Percentiles rank a stretch among this genome's conserved stretches.
Evolutionary conservation across 2,888 invertebrate genomes (phyloP).

Genomic region (Arctia plantaginis): DNA sequence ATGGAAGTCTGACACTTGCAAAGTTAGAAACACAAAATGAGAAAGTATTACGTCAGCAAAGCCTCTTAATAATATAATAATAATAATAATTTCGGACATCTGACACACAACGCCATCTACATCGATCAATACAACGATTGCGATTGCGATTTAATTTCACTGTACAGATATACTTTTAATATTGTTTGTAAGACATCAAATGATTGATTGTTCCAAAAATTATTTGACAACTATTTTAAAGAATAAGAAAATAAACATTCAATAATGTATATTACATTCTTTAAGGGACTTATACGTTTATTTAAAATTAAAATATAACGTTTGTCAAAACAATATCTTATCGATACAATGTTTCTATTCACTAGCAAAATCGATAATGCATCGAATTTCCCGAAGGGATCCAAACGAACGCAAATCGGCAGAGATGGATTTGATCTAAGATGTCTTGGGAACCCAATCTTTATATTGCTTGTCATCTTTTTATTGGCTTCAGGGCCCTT

Average conservation of each 20-base stretch:
- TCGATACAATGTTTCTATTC: slow-evolving; percentile 19
- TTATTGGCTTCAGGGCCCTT: slow-evolving; percentile 25
- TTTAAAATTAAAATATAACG: neutral
- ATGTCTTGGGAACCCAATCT: slow-evolving; percentile 50
- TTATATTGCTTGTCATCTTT: slow-evolving; percentile 44
- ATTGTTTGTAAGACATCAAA: neutral
- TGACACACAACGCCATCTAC: too few relatives aligned
- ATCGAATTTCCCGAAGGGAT: slow-evolving; percentile 72
- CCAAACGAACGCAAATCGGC: slow-evolving; percentile 55
- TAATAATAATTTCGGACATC: too few relatives aligned
- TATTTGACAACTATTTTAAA: neutral
- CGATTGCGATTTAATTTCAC: neutral
- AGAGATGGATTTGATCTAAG: slow-evolving; percentile 62
- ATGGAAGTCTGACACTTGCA: too few relatives aligned
- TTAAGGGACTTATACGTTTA: too few relatives aligned
- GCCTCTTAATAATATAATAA: too few relatives aligned
- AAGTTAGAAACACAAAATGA: too few relatives aligned
- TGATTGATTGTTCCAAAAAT: neutral
- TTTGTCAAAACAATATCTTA: neutral
- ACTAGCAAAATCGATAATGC: slow-evolving; percentile 61
- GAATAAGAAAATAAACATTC: too few relatives aligned
- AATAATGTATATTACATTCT: too few relatives aligned
- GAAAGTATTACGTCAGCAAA: too few relatives aligned
- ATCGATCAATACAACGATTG: too few relatives aligned
- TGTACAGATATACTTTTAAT: neutral